These are phyloP conservation scores for Microplitis deprimator DNA, from an alignment of 2,888 invertebrate species.

Conservation along the genomic window DNA sequence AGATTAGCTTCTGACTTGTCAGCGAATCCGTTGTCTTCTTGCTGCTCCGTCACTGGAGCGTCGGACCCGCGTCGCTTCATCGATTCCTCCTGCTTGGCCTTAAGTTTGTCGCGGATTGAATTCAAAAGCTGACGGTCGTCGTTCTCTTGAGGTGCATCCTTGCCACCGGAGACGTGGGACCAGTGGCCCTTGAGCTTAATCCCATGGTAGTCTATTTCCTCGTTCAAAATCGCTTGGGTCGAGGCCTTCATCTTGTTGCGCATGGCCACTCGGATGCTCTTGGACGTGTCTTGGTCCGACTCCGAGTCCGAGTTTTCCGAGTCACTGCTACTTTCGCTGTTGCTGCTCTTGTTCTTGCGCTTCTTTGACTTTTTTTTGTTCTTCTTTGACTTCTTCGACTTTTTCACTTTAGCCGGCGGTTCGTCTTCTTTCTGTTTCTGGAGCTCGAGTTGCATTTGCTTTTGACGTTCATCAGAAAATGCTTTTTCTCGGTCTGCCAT, in stretches of 20 bases:
- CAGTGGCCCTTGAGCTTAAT: constrained; percentile 72
- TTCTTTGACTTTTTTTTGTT: constrained; percentile 74
- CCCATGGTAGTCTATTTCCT: constrained; percentile 68
- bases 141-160: constrained; percentile 61
- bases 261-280: constrained; percentile 79
- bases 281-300: constrained; percentile 73
- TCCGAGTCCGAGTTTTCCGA: constrained; percentile 71
- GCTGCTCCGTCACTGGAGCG: constrained; percentile 29
- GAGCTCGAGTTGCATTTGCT: constrained; percentile 69
- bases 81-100: constrained; percentile 73
- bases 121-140: constrained; percentile 73
- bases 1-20: constrained; percentile 52
- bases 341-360: constrained; percentile 71
- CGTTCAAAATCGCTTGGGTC: constrained; percentile 72
- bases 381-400: constrained; percentile 77
- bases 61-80: constrained; percentile 61
- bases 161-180: constrained; percentile 64
- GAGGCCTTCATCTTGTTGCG: constrained; percentile 74
- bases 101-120: constrained; percentile 73
- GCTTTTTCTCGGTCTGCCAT: constrained; percentile 85
- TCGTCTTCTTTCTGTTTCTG: constrained; percentile 77
- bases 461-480: constrained; percentile 68
- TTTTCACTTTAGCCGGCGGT: constrained; percentile 73
- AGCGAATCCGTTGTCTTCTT: constrained; percentile 33
- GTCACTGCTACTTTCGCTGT: constrained; percentile 67